These are phyloP conservation scores for Drosophila tripunctata DNA, from an alignment of 2,888 invertebrate species.

Conservation along the genomic window DNA sequence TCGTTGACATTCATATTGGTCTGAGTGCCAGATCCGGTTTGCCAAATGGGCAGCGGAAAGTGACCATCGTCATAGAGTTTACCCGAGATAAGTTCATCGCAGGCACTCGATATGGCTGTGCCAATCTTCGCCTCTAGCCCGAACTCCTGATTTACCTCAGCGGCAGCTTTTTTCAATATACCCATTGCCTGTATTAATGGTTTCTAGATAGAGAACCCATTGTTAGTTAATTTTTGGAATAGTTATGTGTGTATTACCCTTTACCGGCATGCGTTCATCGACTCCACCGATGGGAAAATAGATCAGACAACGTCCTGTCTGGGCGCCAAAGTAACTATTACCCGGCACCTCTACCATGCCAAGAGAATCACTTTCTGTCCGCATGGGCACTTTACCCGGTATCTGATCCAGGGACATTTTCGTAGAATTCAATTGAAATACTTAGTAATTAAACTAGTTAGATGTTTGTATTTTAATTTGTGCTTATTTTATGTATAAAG, in stretches of 20 bases:
- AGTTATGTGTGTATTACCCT: constrained; percentile 69
- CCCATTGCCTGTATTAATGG: constrained; percentile 97
- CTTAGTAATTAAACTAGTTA: too few species aligned
- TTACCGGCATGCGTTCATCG: constrained; percentile 97
- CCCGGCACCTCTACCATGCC: constrained; percentile 96
- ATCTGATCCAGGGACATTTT: too few species aligned
- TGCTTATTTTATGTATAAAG: too few species aligned
- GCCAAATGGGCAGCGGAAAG: constrained; percentile 99
- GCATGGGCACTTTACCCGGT: constrained; percentile 22
- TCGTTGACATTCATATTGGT: constrained; percentile 99
- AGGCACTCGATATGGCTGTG: constrained; percentile 93
- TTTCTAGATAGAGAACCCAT: constrained; percentile 85
- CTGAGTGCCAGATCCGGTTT: constrained; percentile 99
- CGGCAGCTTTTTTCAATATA: constrained; percentile 97
- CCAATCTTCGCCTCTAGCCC: constrained; percentile 94
- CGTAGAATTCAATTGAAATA: too few species aligned
- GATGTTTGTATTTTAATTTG: too few species aligned
- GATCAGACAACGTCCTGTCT: constrained; percentile 95
- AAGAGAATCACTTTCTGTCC: constrained; percentile 92
- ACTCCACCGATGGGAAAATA: constrained; percentile 98
- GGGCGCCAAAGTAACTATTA: constrained; percentile 96
- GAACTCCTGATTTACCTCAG: constrained; percentile 95
- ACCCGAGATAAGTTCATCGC: constrained; percentile 96
- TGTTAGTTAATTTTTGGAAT: not conserved
- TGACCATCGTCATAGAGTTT: constrained; percentile 95